phyloP scores from a whole-genome alignment of 2,113 vertebrate species.

The Hylia prasina region DNA sequence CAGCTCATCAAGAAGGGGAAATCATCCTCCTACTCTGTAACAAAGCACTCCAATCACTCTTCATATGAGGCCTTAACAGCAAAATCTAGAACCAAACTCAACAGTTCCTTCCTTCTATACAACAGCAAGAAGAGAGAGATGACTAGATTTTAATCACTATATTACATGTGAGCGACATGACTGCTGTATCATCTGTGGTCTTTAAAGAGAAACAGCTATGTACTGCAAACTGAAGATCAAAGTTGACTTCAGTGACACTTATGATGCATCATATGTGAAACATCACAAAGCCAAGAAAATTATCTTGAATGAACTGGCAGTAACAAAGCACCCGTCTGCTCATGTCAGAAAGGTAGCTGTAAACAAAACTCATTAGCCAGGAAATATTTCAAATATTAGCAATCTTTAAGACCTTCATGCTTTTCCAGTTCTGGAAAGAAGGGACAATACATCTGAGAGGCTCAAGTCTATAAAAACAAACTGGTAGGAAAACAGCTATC shows the following conservation, averaged over 20 bases:
- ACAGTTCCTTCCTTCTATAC: background rate
- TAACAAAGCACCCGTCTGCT: background rate
- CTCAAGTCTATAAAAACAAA: background rate
- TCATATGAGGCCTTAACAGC: background rate
- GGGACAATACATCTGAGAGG: background rate
- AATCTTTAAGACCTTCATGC: background rate
- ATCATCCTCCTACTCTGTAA: background rate
- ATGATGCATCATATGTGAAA: background rate
- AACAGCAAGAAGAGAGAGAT: background rate
- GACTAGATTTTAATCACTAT: background rate
- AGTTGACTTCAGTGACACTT: background rate
- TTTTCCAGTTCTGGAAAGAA: background rate
- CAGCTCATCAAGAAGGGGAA: background rate
- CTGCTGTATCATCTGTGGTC: background rate
- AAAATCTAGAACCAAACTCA: background rate
- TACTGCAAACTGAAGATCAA: background rate
- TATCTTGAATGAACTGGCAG: background rate
- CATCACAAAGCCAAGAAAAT: background rate
- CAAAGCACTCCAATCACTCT: background rate
- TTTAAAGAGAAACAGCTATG: background rate
- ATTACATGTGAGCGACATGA: background rate
- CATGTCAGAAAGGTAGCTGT: background rate
- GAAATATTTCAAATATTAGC: background rate
- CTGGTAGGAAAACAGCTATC: background rate
- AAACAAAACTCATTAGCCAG: background rate